Conservation (phyloP, 1,140 invertebrate genomes). For the Ctenoplectra terminalis region DNA sequence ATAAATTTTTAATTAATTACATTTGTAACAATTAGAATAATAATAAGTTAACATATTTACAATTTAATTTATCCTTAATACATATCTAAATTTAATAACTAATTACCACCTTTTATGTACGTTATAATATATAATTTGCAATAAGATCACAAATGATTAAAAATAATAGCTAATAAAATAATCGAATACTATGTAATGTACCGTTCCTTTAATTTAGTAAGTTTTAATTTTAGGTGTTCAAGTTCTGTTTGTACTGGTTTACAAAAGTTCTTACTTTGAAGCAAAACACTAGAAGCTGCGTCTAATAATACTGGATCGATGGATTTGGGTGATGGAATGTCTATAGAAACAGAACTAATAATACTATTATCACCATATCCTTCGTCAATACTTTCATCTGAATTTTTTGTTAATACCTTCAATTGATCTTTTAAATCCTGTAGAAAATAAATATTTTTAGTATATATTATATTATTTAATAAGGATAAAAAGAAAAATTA, state of each 20-base stretch:
- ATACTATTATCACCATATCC: conserved; percentile 73
- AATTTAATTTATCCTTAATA: not conserved
- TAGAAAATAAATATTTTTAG: conserved; percentile 14
- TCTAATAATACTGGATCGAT: conserved; percentile 74
- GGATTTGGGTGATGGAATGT: conserved; percentile 71
- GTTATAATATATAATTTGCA: conserved; percentile 8
- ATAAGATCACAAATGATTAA: not conserved
- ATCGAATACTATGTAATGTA: conserved; percentile 21
- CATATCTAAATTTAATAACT: not conserved
- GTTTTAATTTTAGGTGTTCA: conserved; percentile 69
- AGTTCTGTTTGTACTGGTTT: conserved; percentile 71
- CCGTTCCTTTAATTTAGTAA: conserved; percentile 61
- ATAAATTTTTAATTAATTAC: conserved; percentile 18
- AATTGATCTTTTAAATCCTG: conserved; percentile 70
- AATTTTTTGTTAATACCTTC: conserved; percentile 60
- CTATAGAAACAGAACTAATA: conserved; percentile 34
- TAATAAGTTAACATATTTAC: conserved; percentile 27
- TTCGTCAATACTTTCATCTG: conserved; percentile 76
- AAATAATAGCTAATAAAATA: not conserved
- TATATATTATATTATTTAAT: not conserved
- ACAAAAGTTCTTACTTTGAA: conserved; percentile 73
- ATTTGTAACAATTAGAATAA: conserved; percentile 28
- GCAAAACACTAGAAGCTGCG: conserved; percentile 69
- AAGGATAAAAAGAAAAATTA: not conserved
- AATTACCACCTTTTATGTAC: conserved; percentile 11